Conservation (phyloP, 2,888 invertebrate genomes). For the Dorcus parallelipipedus region DNA sequence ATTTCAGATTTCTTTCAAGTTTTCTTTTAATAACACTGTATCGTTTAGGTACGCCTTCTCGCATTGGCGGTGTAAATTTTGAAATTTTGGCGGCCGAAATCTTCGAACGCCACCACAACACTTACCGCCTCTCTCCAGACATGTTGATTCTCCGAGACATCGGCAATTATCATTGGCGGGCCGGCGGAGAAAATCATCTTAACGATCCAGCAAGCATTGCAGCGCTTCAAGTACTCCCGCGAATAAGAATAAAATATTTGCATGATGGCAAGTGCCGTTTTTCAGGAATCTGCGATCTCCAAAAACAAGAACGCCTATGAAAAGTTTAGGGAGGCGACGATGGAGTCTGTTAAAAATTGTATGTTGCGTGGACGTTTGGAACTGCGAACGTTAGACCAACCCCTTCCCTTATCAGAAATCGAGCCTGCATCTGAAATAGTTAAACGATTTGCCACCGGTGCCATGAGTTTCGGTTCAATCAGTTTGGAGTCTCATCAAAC, state of each 20-base stretch:
- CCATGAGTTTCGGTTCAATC: slow-evolving; percentile 65
- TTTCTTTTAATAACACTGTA: no score
- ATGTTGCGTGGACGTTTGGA: slow-evolving; percentile 92
- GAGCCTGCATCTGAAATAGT: slow-evolving; percentile 94
- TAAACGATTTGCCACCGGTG: slow-evolving; percentile 86
- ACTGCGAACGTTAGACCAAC: slow-evolving; percentile 71
- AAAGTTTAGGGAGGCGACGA: slow-evolving; percentile 79
- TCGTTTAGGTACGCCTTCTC: slow-evolving; percentile 57
- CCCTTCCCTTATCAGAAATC: slow-evolving; percentile 82
- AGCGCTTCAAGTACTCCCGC: slow-evolving; percentile 67
- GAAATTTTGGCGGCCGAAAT: slow-evolving; percentile 84
- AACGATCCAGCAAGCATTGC: slow-evolving; percentile 83
- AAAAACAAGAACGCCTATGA: slow-evolving; percentile 84
- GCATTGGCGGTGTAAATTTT: slow-evolving; percentile 85
- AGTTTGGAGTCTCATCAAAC: slow-evolving; percentile 95
- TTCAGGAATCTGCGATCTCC: slow-evolving; percentile 80
- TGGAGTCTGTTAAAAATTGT: slow-evolving; percentile 80
- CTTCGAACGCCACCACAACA: slow-evolving; percentile 74
- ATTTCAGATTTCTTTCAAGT: background rate
- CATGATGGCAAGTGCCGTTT: slow-evolving; percentile 41
- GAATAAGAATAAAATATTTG: background rate
- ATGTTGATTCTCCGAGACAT: slow-evolving; percentile 71
- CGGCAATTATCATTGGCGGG: slow-evolving; percentile 95
- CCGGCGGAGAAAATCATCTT: slow-evolving; percentile 95
- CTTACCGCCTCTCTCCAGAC: slow-evolving; percentile 69